A percentile compares a stretch with the other conserved stretches of the same genome.
Conservation (phyloP, 2,113 vertebrate genomes). For the Peromyscus polionotus region DNA sequence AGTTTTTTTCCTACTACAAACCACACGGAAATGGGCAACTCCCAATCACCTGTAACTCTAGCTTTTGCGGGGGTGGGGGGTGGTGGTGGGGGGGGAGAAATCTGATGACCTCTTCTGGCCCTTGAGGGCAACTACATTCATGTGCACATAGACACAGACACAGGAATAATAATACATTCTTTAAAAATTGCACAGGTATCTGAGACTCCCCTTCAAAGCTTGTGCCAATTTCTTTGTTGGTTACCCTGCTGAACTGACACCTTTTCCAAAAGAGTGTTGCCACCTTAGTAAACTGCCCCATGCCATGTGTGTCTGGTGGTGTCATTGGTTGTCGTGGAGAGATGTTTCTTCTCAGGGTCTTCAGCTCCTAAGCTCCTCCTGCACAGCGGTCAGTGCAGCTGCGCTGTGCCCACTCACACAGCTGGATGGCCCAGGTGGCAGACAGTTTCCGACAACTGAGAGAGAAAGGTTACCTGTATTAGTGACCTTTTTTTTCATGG, state of each 20-base stretch:
- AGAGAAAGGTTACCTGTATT: not conserved
- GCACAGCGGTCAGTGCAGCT: accelerated
- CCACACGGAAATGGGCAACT: not conserved
- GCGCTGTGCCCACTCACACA: accelerated
- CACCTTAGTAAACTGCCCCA: not conserved
- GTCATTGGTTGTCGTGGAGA: not conserved
- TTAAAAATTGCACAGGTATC: not conserved
- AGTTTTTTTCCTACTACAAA: not conserved
- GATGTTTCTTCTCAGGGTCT: no score
- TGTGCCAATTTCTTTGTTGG: not conserved
- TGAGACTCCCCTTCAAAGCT: not conserved
- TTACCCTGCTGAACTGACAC: accelerated
- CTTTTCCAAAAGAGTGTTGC: not conserved
- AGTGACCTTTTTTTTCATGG: no score
- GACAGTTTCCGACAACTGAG: not conserved
- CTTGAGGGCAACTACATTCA: not conserved
- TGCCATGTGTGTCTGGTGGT: not conserved
- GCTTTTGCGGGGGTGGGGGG: not conserved
- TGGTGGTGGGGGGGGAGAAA: no score
- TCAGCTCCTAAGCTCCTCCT: not conserved
- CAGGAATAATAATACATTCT: not conserved
- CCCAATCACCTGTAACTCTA: not conserved
- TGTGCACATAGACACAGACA: not conserved
- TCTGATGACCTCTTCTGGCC: not conserved
- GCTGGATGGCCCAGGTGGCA: not conserved